phyloP scores from a whole-genome alignment of 2,797 vertebrate genomes.

The Erethizon dorsatum region DNA sequence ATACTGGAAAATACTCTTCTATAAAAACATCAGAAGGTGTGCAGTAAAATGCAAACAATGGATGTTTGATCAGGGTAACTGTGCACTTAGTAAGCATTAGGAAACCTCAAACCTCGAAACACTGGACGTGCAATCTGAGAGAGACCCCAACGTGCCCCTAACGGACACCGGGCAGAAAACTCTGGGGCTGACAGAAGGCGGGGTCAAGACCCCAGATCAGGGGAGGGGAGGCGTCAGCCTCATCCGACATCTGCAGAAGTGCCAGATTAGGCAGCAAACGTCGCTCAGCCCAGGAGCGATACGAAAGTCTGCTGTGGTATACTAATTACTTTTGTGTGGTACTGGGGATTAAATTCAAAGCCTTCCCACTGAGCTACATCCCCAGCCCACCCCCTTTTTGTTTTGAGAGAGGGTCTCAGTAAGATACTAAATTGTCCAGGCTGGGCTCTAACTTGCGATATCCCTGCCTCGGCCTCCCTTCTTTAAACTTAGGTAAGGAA shows the following conservation, averaged over 20 bases:
- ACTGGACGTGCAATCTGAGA: not conserved
- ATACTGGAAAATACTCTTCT: not conserved
- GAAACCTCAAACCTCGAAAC: not conserved
- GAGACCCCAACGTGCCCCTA: not conserved
- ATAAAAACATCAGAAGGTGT: not conserved
- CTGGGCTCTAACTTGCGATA: not conserved
- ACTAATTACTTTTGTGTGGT: not conserved
- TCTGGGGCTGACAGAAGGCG: not conserved
- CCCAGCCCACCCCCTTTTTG: not conserved
- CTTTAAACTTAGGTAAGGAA: not conserved
- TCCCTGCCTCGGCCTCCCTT: not conserved
- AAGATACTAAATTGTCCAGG: not conserved
- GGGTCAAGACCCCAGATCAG: not conserved
- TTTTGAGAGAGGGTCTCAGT: not conserved
- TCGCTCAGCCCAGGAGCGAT: not conserved
- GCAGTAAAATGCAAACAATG: not conserved
- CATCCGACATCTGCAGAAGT: not conserved
- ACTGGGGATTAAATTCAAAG: not conserved
- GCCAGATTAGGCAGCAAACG: not conserved
- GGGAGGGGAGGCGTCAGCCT: not conserved
- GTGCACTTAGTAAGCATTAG: not conserved
- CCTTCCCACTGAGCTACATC: not conserved
- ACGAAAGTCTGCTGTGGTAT: not conserved
- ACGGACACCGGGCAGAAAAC: slow-evolving; percentile 31
- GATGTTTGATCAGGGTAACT: not conserved